Evolutionary conservation across 2,113 vertebrate genomes (phyloP).

Genomic region (Galbula dea): DNA sequence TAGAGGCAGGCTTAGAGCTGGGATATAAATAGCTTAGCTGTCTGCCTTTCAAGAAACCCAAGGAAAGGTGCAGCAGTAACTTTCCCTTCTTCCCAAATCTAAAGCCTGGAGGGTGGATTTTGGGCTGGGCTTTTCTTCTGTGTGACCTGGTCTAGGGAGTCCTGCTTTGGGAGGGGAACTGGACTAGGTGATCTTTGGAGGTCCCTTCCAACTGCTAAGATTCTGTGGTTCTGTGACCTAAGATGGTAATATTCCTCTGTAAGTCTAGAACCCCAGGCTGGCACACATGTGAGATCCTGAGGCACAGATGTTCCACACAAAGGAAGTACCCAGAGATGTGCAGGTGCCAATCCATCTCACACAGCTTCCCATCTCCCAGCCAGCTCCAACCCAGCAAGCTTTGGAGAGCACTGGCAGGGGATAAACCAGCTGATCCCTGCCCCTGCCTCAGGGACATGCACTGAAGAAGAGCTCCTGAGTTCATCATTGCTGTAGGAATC

Average conservation of each 20-base stretch:
- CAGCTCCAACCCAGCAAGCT: not conserved
- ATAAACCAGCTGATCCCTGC: not conserved
- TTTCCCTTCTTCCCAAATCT: not conserved
- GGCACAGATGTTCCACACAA: rapidly evolving
- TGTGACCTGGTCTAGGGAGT: too few species aligned
- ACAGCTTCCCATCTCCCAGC: not conserved
- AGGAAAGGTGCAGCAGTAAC: not conserved
- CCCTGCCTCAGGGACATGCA: too few species aligned
- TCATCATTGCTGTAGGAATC: not conserved
- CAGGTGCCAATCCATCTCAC: not conserved
- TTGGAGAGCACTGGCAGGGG: not conserved
- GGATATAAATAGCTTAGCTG: constrained; percentile 11
- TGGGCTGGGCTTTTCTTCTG: too few species aligned
- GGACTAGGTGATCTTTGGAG: too few species aligned
- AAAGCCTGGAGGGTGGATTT: too few species aligned
- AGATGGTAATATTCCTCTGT: not conserved
- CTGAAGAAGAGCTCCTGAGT: not conserved
- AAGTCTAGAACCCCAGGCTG: not conserved
- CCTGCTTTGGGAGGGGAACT: too few species aligned
- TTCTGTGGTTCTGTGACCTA: too few species aligned
- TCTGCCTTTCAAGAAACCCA: not conserved
- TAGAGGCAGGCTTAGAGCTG: not conserved
- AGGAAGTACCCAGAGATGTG: rapidly evolving
- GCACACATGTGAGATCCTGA: rapidly evolving
- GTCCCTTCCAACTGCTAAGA: too few species aligned